Evolutionary conservation across 2,888 invertebrate species (phyloP).

Genomic region (Drosophila buzzatii): DNA sequence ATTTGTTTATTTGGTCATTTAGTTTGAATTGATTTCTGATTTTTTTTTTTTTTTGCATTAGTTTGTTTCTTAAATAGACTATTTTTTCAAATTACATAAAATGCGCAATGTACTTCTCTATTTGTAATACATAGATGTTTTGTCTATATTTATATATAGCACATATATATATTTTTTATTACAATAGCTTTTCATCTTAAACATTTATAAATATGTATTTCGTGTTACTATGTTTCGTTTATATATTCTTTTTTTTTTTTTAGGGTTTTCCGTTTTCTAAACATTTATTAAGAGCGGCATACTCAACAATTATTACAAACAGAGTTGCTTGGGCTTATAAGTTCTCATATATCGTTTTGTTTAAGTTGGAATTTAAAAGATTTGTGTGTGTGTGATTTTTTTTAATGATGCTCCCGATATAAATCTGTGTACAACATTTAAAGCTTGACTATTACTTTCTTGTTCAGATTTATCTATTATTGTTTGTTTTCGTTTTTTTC

Average conservation of each 20-base stretch:
- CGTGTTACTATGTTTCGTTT: conserved; percentile 33
- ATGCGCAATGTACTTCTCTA: conserved; percentile 25
- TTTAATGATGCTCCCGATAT: conserved; percentile 14
- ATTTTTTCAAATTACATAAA: conserved; percentile 41
- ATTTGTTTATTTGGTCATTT: conserved; percentile 53
- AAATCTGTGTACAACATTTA: conserved; percentile 70
- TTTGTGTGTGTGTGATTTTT: neutral
- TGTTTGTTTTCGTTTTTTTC: conserved; percentile 23
- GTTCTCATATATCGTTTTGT: conserved; percentile 19
- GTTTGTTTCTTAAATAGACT: conserved; percentile 44
- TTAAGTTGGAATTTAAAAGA: conserved; percentile 37
- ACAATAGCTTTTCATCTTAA: conserved; percentile 58
- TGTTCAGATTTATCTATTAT: conserved; percentile 9
- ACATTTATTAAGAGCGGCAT: conserved; percentile 55
- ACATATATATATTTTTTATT: conserved; percentile 22
- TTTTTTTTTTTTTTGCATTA: neutral
- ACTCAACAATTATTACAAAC: conserved; percentile 61
- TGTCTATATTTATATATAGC: conserved; percentile 19
- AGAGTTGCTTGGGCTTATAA: conserved; percentile 34
- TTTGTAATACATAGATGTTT: conserved; percentile 1
- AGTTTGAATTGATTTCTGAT: conserved; percentile 14
- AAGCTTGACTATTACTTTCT: conserved; percentile 63
- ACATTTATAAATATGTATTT: conserved; percentile 68
- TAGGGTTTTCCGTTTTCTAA: conserved; percentile 27
- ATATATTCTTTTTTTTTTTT: conserved; percentile 15